A percentile compares a stretch with the other conserved stretches of the same genome.
Evolutionary conservation across 2,888 invertebrate species (phyloP).

Genomic region (Megastigmus dorsalis): DNA sequence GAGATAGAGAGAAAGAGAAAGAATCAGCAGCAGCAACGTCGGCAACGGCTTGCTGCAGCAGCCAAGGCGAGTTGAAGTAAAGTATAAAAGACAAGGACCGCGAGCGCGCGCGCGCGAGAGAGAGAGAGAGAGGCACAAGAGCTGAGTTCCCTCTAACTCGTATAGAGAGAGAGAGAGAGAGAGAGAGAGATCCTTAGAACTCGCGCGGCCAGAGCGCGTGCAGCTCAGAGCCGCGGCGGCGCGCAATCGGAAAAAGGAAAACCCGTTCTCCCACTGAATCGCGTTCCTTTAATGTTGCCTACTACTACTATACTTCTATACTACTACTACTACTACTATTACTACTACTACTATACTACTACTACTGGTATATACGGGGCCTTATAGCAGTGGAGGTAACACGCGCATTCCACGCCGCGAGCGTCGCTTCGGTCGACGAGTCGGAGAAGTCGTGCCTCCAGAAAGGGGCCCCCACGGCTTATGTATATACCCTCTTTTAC

Average conservation of each 20-base stretch:
- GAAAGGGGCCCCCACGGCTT: conserved; percentile 17
- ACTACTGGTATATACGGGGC: background rate
- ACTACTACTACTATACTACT: conserved; percentile 25
- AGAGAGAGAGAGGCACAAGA: background rate
- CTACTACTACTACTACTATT: conserved; percentile 22
- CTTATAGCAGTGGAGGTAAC: conserved; percentile 43
- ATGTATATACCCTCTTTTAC: too few relatives aligned
- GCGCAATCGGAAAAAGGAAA: conserved; percentile 54
- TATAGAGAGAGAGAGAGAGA: background rate
- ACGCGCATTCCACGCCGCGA: conserved; percentile 64
- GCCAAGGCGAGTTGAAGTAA: too few relatives aligned
- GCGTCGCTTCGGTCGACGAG: conserved; percentile 54
- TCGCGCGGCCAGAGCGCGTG: background rate
- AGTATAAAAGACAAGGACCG: too few relatives aligned
- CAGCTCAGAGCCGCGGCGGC: conserved; percentile 6
- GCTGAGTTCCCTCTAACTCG: background rate
- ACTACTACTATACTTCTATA: too few relatives aligned
- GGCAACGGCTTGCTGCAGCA: too few relatives aligned
- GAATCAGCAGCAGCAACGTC: background rate
- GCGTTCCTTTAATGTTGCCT: conserved; percentile 48
- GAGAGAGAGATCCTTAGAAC: background rate
- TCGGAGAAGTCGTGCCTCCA: conserved; percentile 41
- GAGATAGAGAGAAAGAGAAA: background rate
- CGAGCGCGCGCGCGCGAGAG: background rate
- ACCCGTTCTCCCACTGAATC: conserved; percentile 55